These are phyloP conservation scores for Otus scops DNA, from an alignment of 2,797 vertebrate genomes.

Conservation along the genomic window DNA sequence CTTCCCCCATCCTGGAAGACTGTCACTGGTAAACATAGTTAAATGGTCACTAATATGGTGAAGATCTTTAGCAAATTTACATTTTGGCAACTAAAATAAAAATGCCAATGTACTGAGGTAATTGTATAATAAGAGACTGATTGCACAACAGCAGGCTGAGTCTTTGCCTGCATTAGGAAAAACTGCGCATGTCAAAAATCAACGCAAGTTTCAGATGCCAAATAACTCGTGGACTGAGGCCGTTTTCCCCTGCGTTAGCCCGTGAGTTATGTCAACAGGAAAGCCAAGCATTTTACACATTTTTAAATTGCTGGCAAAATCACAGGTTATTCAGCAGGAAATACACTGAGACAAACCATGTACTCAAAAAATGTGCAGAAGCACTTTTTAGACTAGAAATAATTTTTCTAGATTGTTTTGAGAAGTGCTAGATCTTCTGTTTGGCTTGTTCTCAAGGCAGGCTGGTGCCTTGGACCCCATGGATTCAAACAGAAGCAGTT, in stretches of 20 bases:
- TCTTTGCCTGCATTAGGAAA: background rate
- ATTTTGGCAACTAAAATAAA: slow-evolving; percentile 22
- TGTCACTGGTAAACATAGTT: background rate
- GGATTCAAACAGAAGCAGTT: background rate
- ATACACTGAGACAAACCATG: background rate
- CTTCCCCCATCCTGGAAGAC: background rate
- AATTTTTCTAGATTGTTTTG: background rate
- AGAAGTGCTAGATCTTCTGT: background rate
- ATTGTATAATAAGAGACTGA: background rate
- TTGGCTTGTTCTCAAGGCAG: background rate
- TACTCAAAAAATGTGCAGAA: background rate
- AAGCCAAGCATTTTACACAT: slow-evolving; percentile 37
- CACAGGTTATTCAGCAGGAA: slow-evolving; percentile 28
- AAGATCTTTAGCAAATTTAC: background rate
- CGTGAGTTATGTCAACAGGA: slow-evolving; percentile 43
- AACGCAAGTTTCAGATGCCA: background rate
- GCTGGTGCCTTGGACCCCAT: background rate
- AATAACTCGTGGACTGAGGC: background rate
- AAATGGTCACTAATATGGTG: background rate
- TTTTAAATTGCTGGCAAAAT: slow-evolving; percentile 32
- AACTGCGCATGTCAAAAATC: background rate
- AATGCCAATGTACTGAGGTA: background rate
- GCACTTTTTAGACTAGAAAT: background rate
- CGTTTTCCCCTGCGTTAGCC: background rate
- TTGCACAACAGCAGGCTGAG: background rate